Evolutionary conservation across 2,888 invertebrate species (phyloP).

Genomic region (Drepana falcataria): DNA sequence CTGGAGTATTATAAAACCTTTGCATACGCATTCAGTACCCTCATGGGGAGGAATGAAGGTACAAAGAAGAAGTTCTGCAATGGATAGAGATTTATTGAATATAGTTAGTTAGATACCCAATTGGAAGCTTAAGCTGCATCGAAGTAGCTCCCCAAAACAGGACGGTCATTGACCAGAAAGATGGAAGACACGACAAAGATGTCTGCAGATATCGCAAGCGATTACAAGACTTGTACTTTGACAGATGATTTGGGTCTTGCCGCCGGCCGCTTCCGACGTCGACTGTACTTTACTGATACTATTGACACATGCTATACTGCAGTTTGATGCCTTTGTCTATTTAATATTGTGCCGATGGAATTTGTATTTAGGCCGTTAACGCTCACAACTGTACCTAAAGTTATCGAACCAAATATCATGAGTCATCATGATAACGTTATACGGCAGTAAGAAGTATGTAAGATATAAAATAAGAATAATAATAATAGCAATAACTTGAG

Average conservation of each 20-base stretch:
- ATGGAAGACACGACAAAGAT: conserved; percentile 65
- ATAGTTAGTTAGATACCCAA: no score
- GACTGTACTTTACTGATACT: conserved; percentile 33
- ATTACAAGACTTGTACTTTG: conserved; percentile 61
- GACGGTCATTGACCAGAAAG: conserved; percentile 44
- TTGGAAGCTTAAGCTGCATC: neutral
- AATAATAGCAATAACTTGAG: no score
- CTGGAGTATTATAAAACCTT: no score
- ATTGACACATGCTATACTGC: conserved; percentile 44
- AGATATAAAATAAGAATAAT: no score
- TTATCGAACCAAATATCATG: no score
- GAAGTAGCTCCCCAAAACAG: conserved; percentile 28
- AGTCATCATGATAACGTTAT: no score
- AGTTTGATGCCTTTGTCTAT: conserved; percentile 15
- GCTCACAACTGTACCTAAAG: no score
- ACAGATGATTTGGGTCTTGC: conserved; percentile 74
- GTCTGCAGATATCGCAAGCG: conserved; percentile 57
- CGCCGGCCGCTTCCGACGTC: conserved; percentile 56
- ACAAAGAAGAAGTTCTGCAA: no score
- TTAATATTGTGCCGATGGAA: neutral
- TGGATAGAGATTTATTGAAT: no score
- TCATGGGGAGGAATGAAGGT: no score
- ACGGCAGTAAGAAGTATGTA: no score
- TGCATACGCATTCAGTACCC: no score
- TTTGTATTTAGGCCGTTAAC: neutral